Evolutionary conservation across 2,113 vertebrate species (phyloP).

Genomic region (Lonchura striata): DNA sequence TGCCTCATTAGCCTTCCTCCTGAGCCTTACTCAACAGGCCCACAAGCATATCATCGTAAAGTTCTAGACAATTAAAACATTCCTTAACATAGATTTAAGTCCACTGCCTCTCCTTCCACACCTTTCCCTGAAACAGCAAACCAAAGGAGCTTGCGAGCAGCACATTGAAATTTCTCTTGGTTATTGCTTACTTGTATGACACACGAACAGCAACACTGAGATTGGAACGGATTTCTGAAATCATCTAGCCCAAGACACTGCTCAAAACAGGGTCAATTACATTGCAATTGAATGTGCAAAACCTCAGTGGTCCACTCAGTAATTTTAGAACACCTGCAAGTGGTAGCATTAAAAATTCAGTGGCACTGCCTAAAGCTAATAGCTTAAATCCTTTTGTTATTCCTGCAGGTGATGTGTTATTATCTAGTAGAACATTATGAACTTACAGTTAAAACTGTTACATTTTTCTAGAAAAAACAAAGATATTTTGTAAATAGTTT

Average conservation of each 20-base stretch:
- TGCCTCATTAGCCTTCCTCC: neutral
- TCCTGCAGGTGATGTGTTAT: neutral
- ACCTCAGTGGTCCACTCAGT: neutral
- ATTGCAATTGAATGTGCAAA: neutral
- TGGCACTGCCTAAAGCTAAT: neutral
- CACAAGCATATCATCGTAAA: neutral
- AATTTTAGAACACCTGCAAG: neutral
- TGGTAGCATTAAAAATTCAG: neutral
- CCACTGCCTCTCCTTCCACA: neutral
- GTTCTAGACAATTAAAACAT: neutral
- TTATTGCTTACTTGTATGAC: neutral
- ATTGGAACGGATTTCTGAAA: neutral
- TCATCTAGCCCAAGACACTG: neutral
- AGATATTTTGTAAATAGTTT: neutral
- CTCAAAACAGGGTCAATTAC: neutral
- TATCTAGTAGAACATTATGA: neutral
- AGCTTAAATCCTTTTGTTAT: neutral
- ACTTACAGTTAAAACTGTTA: neutral
- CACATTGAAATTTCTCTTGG: neutral
- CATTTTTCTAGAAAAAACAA: neutral
- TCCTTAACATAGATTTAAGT: neutral
- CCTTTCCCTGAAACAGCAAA: neutral
- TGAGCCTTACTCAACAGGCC: neutral
- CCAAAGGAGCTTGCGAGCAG: neutral
- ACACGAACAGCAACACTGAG: neutral